Conservation (phyloP, 2,888 invertebrate species). For the Macrophya annulata region DNA sequence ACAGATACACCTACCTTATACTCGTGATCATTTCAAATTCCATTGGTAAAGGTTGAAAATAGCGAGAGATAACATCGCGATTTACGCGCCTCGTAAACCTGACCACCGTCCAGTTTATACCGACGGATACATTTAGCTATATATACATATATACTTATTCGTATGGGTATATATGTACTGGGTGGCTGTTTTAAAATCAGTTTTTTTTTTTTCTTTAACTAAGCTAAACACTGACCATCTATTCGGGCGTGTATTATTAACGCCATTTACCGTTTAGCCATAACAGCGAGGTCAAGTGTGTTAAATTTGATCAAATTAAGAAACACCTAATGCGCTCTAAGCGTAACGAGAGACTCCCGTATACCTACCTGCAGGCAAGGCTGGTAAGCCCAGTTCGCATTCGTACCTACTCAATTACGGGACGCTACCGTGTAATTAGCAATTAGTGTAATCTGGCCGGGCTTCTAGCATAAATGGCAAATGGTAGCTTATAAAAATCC, state of each 20-base stretch:
- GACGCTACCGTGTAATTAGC: slow-evolving; percentile 52
- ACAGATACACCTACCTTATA: not conserved
- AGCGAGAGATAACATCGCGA: slow-evolving; percentile 52
- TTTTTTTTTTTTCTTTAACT: not conserved
- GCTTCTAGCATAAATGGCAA: slow-evolving; percentile 19
- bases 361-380: not conserved
- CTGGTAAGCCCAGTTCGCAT: not conserved
- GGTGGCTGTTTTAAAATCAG: slow-evolving; percentile 23
- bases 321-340: slow-evolving; percentile 34
- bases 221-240: not conserved
- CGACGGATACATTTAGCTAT: slow-evolving; percentile 16
- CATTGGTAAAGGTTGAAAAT: slow-evolving; percentile 49
- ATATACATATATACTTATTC: too few relatives aligned
- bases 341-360: slow-evolving; percentile 14
- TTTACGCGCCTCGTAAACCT: slow-evolving; percentile 54
- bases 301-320: slow-evolving; percentile 32
- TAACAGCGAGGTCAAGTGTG: not conserved
- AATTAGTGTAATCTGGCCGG: slow-evolving; percentile 46
- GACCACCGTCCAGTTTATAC: slow-evolving; percentile 38
- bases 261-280: not conserved
- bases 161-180: not conserved
- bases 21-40: slow-evolving; percentile 47
- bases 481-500: slow-evolving; percentile 48
- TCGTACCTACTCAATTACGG: slow-evolving; percentile 40
- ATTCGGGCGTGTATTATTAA: not conserved